Percentiles rank a stretch among this genome's conserved stretches.
phyloP scores from a whole-genome alignment of 64 coral and sea anemone genomes.

The Montipora cactus region DNA sequence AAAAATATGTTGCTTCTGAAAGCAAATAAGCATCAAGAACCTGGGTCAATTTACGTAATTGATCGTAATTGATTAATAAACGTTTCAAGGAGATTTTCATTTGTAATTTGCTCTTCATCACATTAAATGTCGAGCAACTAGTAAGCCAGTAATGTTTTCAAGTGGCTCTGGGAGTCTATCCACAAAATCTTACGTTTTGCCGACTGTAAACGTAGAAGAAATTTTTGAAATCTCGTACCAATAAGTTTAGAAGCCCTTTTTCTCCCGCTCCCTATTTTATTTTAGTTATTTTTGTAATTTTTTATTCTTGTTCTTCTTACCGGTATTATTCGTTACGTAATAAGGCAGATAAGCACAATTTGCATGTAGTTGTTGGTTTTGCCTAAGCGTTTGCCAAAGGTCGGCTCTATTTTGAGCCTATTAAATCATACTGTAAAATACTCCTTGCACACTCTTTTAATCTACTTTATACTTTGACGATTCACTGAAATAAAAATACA shows the following conservation, averaged over 20 bases:
- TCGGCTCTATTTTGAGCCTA: not conserved
- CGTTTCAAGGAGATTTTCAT: too few relatives aligned
- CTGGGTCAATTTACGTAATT: not conserved
- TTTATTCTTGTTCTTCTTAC: not conserved
- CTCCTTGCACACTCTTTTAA: too few relatives aligned
- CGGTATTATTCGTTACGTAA: not conserved
- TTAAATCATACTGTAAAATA: not conserved
- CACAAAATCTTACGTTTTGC: too few relatives aligned
- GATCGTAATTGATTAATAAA: too few relatives aligned
- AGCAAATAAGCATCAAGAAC: not conserved
- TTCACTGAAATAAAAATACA: too few relatives aligned
- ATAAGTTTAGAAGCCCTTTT: not conserved
- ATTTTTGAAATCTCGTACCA: not conserved
- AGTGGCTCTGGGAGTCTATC: too few relatives aligned
- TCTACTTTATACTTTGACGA: too few relatives aligned
- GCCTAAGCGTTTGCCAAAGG: not conserved
- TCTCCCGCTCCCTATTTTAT: too few relatives aligned
- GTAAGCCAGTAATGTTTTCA: too few relatives aligned
- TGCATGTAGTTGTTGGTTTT: not conserved
- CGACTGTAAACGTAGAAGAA: not conserved
- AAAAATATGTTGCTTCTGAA: not conserved
- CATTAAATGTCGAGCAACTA: too few relatives aligned
- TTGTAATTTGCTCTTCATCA: too few relatives aligned
- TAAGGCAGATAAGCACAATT: not conserved
- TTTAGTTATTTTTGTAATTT: not conserved